Conservation (phyloP, 2,888 invertebrate species). For the Tipula vernalis region DNA sequence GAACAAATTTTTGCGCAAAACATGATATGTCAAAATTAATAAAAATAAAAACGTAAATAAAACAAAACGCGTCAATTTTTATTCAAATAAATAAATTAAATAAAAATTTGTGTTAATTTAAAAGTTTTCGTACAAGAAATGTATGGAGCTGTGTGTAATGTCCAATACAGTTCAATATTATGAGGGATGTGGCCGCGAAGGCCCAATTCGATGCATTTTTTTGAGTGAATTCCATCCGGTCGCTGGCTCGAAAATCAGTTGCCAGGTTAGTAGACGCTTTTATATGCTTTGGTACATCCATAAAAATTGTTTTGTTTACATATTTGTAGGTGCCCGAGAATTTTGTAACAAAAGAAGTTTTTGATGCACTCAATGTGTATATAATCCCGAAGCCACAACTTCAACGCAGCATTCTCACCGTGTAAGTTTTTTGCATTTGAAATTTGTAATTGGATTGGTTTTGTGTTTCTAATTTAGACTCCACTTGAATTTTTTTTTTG, state of each 20-base stretch:
- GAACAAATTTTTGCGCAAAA: background rate
- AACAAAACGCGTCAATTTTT: background rate
- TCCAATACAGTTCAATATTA: background rate
- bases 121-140: background rate
- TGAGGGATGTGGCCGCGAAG: conserved; percentile 55
- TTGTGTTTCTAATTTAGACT: background rate
- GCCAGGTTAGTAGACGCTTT: conserved; percentile 46
- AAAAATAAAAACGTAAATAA: background rate
- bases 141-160: background rate
- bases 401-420: conserved; percentile 79
- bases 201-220: conserved; percentile 70
- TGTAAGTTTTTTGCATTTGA: conserved; percentile 46
- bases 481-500: conserved; percentile 9
- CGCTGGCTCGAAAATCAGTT: conserved; percentile 72
- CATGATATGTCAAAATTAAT: background rate
- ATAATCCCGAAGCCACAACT: conserved; percentile 92
- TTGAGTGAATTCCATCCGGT: conserved; percentile 64
- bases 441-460: background rate
- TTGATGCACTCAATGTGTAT: conserved; percentile 87
- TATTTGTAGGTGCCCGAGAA: conserved; percentile 66
- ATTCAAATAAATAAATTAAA: background rate
- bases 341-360: conserved; percentile 82
- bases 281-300: too few relatives aligned
- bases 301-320: too few relatives aligned
- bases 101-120: background rate